These are phyloP conservation scores for Mamestra configurata DNA, from an alignment of 1,140 invertebrate species.

Conservation along the genomic window DNA sequence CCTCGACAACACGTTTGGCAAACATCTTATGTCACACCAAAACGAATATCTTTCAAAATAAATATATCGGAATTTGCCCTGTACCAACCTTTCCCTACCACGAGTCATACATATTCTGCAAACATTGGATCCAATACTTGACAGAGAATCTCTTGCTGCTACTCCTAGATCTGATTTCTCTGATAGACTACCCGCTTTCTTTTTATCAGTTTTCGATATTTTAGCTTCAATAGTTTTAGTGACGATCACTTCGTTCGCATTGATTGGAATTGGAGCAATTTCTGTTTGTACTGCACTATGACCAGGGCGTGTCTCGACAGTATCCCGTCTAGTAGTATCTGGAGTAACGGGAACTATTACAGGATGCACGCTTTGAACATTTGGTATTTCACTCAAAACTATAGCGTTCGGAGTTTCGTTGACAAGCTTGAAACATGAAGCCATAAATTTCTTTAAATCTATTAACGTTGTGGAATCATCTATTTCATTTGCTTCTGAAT, in stretches of 20 bases:
- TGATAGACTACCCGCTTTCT: conserved; percentile 74
- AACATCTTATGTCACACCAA: not conserved
- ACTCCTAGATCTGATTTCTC: conserved; percentile 76
- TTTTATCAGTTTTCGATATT: conserved; percentile 67
- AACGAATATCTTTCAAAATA: not conserved
- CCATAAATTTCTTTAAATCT: conserved; percentile 80
- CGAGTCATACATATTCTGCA: conserved; percentile 86
- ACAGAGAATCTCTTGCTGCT: conserved; percentile 76
- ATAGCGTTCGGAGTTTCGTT: conserved; percentile 59
- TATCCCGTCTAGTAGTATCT: conserved; percentile 33
- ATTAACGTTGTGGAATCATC: conserved; percentile 70
- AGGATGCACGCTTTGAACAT: conserved; percentile 61
- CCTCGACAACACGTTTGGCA: not conserved
- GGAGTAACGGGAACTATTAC: conserved; percentile 59
- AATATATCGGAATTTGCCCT: not conserved
- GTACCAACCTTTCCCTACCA: conserved; percentile 78
- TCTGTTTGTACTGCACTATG: conserved; percentile 50
- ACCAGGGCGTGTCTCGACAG: conserved; percentile 62
- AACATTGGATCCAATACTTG: conserved; percentile 85
- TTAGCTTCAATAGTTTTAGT: conserved; percentile 63
- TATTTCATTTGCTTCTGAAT: conserved; percentile 58
- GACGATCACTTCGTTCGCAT: conserved; percentile 69
- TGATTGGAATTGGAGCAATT: conserved; percentile 47
- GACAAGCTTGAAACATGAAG: conserved; percentile 76
- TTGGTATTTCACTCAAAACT: conserved; percentile 59